Evolutionary conservation across 2,797 vertebrate species (phyloP).

Genomic region (Falco columbarius): DNA sequence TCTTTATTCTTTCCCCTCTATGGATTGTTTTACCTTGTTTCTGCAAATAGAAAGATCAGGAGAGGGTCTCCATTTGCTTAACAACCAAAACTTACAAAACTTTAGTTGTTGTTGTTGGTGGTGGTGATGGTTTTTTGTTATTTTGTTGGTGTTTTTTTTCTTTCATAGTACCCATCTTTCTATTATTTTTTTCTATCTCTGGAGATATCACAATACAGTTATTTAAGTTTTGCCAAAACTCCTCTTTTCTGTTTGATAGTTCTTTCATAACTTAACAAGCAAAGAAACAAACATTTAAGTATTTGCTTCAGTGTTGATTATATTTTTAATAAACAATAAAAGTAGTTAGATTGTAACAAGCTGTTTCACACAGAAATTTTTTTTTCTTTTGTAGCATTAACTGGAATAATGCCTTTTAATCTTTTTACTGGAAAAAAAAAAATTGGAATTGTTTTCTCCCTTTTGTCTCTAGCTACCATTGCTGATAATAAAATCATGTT

Average conservation of each 20-base stretch:
- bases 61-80: background rate
- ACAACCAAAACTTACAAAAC: background rate
- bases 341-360: background rate
- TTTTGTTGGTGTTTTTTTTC: background rate
- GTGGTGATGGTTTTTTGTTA: too few species aligned
- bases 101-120: too few species aligned
- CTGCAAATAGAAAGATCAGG: background rate
- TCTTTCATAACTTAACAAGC: background rate
- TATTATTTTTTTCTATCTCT: background rate
- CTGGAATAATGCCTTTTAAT: background rate
- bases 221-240: background rate
- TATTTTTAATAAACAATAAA: background rate
- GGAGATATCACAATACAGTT: background rate
- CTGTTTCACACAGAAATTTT: background rate
- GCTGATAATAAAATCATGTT: background rate
- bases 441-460: too few species aligned
- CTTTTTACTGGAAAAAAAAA: too few species aligned
- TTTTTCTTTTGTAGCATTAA: background rate
- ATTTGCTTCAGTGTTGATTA: background rate
- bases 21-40: background rate
- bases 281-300: background rate
- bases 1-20: background rate
- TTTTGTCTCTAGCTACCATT: background rate
- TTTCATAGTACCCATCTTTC: background rate
- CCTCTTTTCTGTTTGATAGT: background rate